Evolutionary conservation across 2,797 vertebrate genomes (phyloP), one percentile per base, ranked within the genome.

Genomic region (Tolypeutes matacus): DNA sequence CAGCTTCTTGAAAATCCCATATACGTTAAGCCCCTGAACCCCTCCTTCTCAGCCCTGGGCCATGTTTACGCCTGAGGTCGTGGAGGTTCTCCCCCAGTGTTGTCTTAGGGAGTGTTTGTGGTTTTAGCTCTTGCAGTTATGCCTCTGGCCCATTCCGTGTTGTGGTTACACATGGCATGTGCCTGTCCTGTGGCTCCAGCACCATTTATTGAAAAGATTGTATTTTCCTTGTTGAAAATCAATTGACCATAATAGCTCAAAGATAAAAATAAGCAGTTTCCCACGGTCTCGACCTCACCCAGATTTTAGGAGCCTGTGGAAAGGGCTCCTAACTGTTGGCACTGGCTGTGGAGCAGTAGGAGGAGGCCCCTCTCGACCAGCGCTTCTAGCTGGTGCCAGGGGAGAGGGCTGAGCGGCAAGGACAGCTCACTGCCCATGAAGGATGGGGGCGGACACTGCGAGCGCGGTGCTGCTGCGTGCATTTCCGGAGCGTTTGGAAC

Each of bases 391-490:
- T 20, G 20, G 56, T 15, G 46, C 8, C 39, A 39, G 11, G 46
- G 46, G 46, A 1, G 56, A 21, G 53, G 17, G 51, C 13, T 14
- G 46, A 9, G 53, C 4, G 53, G 17, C 4, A 17, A 53, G 53
- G 53, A 53, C 18, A 5, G 18, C 20, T 56, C 7, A 5, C 46
- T 56, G 12, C 73, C n/a, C 46, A 13, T 0, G 11, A 23, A 23
- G 62, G 34, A 20, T 3, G 56, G 12, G 60, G 60, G 60, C 56
- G 20, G 6, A 10, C 6, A 9, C 53, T 53, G 9, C 10, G 17
- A 15, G 25, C 12, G 2, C 27, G 5, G 1, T 2, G 36, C 12
- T 0, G 2, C 10, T 13, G 67, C 9, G 5, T 39, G 15, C 1
- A 42, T 36, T 0, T 18, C 34, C 34, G 76, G 34, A 53, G 29